These are phyloP conservation scores for Nylanderia fulva DNA, from an alignment of 1,140 invertebrate genomes.

Conservation along the genomic window DNA sequence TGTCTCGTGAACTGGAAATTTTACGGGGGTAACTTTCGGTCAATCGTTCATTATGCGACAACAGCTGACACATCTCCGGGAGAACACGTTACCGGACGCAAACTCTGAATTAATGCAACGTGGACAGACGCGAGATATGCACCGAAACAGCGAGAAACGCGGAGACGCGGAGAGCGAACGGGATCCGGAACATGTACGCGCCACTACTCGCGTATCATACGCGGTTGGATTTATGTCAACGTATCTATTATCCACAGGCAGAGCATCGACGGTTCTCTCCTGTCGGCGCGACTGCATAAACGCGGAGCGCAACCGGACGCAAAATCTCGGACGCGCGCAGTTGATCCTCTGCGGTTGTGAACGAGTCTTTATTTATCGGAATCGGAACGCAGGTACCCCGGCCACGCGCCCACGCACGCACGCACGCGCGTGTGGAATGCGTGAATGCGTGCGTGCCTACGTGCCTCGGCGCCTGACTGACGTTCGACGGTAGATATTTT, in stretches of 20 bases:
- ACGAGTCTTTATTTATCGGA: constrained; percentile 3
- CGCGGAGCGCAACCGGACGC: constrained; percentile 26
- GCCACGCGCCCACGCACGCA: constrained; percentile 25
- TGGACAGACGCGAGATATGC: constrained; percentile 40
- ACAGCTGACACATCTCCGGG: constrained; percentile 33
- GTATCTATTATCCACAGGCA: constrained; percentile 36
- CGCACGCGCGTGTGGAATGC: too few relatives aligned
- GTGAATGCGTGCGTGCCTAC: not conserved
- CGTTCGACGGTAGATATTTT: constrained; percentile 24
- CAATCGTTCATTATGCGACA: constrained; percentile 54
- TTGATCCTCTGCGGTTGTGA: not conserved
- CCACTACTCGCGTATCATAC: constrained; percentile 9
- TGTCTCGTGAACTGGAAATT: constrained; percentile 11
- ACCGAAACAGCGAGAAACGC: not conserved
- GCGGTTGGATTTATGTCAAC: constrained; percentile 46
- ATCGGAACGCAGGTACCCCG: not conserved
- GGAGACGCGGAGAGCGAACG: not conserved
- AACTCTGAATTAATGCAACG: constrained; percentile 51
- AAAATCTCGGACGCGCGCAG: constrained; percentile 46
- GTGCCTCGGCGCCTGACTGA: not conserved
- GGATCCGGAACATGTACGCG: constrained; percentile 3
- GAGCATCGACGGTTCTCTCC: constrained; percentile 15
- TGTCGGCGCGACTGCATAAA: constrained; percentile 36
- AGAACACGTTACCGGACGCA: constrained; percentile 13
- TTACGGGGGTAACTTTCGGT: constrained; percentile 31